A percentile compares a stretch with the other conserved stretches of the same genome.
Conservation (phyloP, 2,888 invertebrate genomes). For the Ferrisia virgata region DNA sequence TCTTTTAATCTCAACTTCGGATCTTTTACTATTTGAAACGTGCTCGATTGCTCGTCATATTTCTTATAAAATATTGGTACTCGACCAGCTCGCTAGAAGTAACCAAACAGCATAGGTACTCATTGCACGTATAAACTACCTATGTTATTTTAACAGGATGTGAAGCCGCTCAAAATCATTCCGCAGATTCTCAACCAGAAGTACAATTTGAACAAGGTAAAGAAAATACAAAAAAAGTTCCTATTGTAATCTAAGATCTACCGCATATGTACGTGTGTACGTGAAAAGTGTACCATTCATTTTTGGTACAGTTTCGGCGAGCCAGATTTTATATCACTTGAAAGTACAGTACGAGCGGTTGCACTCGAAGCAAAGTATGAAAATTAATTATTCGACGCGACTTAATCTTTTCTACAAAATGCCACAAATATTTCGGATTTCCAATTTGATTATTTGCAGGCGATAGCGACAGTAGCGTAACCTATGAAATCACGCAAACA, state of each 20-base stretch:
- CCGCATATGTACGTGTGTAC: neutral
- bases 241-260: neutral
- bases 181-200: too few species aligned
- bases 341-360: neutral
- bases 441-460: neutral
- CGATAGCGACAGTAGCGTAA: neutral
- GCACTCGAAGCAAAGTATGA: neutral
- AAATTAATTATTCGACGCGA: neutral
- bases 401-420: neutral
- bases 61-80: too few species aligned
- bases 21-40: too few species aligned
- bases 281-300: neutral
- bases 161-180: too few species aligned
- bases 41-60: too few species aligned
- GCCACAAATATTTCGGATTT: neutral
- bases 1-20: too few species aligned
- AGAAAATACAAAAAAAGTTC: neutral
- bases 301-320: neutral
- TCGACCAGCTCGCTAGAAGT: too few species aligned
- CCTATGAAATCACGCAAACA: neutral
- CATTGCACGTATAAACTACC: too few species aligned
- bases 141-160: too few species aligned
- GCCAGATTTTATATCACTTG: conserved; percentile 1
- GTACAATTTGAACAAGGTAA: neutral
- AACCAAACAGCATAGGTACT: too few species aligned